Conservation (phyloP, 2,888 invertebrate genomes). For the Aradus depressus region DNA sequence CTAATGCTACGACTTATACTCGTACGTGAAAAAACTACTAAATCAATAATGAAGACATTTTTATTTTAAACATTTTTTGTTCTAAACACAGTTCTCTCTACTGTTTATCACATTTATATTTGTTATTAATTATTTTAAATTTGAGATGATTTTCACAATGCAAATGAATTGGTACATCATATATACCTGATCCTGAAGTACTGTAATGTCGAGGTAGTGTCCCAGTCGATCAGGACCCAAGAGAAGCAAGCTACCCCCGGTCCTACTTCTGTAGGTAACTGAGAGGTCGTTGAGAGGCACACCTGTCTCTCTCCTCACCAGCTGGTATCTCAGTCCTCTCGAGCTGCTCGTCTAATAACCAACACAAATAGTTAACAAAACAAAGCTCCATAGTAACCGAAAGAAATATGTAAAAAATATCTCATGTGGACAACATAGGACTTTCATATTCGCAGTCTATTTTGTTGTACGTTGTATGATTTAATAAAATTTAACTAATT, state of each 20-base stretch:
- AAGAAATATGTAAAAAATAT: too few relatives aligned
- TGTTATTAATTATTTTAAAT: too few relatives aligned
- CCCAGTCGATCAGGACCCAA: slow-evolving; percentile 41
- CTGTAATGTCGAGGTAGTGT: slow-evolving; percentile 29
- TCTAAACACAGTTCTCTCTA: neutral
- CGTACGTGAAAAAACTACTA: neutral
- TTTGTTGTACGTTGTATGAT: too few relatives aligned
- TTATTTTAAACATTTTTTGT: neutral
- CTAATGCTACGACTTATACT: too few relatives aligned
- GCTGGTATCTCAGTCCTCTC: slow-evolving; percentile 25
- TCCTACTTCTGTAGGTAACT: slow-evolving; percentile 49
- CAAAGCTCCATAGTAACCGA: too few relatives aligned
- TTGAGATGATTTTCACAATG: too few relatives aligned
- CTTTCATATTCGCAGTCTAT: too few relatives aligned
- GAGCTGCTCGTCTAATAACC: too few relatives aligned
- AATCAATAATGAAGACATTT: neutral
- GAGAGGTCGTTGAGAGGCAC: slow-evolving; percentile 35
- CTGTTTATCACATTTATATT: neutral
- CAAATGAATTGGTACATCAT: neutral
- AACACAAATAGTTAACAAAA: too few relatives aligned
- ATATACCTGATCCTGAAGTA: slow-evolving; percentile 30
- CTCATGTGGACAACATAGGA: too few relatives aligned
- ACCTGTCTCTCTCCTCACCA: slow-evolving; percentile 25
- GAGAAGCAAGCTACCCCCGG: slow-evolving; percentile 67
- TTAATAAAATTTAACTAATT: too few relatives aligned